phyloP scores from a whole-genome alignment of 1,140 invertebrate genomes.

The Babylonia areolata region DNA sequence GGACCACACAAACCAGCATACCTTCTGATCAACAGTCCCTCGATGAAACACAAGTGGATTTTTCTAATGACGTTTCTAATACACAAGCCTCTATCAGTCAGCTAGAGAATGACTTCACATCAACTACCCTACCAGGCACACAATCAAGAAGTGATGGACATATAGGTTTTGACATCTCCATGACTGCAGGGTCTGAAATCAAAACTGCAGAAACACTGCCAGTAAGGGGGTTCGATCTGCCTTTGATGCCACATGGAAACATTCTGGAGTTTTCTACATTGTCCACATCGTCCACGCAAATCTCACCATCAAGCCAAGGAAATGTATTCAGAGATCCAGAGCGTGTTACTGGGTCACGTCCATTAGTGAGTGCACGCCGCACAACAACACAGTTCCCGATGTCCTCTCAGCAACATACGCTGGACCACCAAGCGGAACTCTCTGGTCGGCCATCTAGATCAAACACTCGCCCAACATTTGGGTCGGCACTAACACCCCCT shows the following conservation, averaged over 20 bases:
- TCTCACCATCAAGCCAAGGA: neutral
- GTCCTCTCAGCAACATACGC: neutral
- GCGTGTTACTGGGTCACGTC: neutral
- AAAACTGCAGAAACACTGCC: neutral
- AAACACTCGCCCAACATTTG: neutral
- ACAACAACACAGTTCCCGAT: neutral
- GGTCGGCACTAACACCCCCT: neutral
- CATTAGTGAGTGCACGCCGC: neutral
- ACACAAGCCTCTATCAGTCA: neutral
- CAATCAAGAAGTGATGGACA: neutral
- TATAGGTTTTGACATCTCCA: too few species aligned
- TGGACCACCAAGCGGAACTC: neutral
- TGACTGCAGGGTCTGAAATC: neutral
- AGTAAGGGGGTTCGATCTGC: slow-evolving; percentile 1
- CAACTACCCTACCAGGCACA: neutral
- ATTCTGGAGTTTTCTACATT: neutral
- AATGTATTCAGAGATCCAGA: neutral
- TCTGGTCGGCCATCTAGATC: neutral
- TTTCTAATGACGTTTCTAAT: neutral
- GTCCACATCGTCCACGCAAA: neutral
- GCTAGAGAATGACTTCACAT: neutral
- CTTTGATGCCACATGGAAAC: neutral
- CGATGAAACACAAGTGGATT: neutral
- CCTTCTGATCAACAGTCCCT: neutral
- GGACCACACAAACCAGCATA: too few species aligned